phyloP scores from a whole-genome alignment of 2,888 invertebrate genomes.

The Platycheirus rosarum region DNA sequence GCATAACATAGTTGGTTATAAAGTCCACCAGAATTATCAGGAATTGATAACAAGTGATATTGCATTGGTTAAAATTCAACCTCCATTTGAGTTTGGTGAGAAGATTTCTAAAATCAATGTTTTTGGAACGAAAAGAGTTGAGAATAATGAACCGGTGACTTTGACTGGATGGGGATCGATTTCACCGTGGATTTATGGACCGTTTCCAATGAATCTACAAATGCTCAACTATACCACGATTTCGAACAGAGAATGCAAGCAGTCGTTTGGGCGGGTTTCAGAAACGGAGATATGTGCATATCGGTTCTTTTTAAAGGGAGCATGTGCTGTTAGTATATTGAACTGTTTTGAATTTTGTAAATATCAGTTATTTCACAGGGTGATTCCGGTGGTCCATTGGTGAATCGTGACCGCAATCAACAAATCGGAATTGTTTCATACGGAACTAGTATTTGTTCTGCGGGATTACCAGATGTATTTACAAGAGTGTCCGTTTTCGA shows the following conservation, averaged over 20 bases:
- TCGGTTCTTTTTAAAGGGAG: conserved; percentile 78
- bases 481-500: conserved; percentile 81
- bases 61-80: conserved; percentile 76
- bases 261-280: conserved; percentile 76
- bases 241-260: conserved; percentile 75
- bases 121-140: conserved; percentile 80
- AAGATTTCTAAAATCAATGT: conserved; percentile 72
- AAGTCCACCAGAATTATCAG: conserved; percentile 76
- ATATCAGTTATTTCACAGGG: conserved; percentile 76
- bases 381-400: conserved; percentile 81
- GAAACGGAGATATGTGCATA: conserved; percentile 79
- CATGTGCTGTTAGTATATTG: conserved; percentile 79
- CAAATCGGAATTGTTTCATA: conserved; percentile 80
- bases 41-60: conserved; percentile 78
- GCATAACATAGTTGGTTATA: conserved; percentile 74
- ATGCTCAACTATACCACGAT: conserved; percentile 77
- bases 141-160: conserved; percentile 67
- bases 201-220: conserved; percentile 76
- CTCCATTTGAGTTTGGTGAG: conserved; percentile 76
- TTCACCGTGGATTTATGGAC: conserved; percentile 75
- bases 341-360: background rate
- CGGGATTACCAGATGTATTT: conserved; percentile 80
- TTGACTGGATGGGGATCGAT: conserved; percentile 80
- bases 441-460: conserved; percentile 75
- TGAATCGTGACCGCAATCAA: conserved; percentile 72